These are phyloP conservation scores for Orycteropus afer DNA, from an alignment of 2,113 vertebrate species.

Conservation along the genomic window DNA sequence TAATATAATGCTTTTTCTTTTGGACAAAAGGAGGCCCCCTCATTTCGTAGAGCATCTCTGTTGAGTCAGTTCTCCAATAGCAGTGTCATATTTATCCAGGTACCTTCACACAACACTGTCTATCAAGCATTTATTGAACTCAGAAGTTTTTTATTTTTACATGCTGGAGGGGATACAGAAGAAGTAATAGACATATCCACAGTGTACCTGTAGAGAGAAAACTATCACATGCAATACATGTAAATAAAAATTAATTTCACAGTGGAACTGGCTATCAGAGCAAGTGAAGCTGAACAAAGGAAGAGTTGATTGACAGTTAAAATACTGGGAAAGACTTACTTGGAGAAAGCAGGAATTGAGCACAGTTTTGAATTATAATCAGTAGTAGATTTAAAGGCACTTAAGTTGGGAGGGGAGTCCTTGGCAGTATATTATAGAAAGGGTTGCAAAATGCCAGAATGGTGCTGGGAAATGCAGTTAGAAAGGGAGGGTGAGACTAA, in stretches of 20 bases:
- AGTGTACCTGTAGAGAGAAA: neutral
- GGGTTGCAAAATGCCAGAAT: neutral
- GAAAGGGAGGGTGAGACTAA: neutral
- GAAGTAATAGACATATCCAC: neutral
- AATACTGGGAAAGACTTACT: neutral
- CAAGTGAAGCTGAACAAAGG: neutral
- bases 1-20: neutral
- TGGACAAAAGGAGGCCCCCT: neutral
- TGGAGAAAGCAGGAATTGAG: neutral
- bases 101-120: neutral
- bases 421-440: neutral
- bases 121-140: neutral
- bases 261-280: neutral
- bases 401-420: neutral
- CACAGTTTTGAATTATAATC: neutral
- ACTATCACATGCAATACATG: neutral
- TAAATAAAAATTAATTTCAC: neutral
- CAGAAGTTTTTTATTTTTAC: neutral
- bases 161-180: neutral
- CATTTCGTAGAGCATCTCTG: neutral
- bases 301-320: slow-evolving; percentile 9
- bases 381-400: neutral
- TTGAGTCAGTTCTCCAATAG: neutral
- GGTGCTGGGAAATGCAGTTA: neutral
- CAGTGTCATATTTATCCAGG: neutral